Base-by-base conservation (phyloP, 2,113 vertebrate species). In the Tragelaphus strepsiceros region DNA sequence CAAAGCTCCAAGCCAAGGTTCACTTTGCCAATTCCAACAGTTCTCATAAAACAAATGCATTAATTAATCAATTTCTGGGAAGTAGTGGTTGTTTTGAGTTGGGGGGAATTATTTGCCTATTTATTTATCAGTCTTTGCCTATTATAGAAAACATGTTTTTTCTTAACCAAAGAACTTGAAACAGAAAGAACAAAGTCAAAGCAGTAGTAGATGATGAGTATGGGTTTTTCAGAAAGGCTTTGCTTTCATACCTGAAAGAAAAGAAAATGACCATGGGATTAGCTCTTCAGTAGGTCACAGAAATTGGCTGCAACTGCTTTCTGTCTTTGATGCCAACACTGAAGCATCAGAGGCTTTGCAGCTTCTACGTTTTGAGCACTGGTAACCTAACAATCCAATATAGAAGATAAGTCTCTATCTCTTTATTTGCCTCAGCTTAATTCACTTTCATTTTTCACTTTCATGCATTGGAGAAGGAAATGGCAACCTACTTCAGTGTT, bases 241-340 rank as follows among this genome's bases (percentile, higher is more conserved):
- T 93, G 35, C 78, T 96, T 97, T 97, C 43, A 58, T 91, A 93
- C 39, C 59, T 87, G 46, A 49, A 93, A 96, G 71, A 89, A 82
- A 91, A 94, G n/a, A 88, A 71, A 91, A 59, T 28, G 46, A 84
- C 21, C 62, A n/a, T 56, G 54, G 71, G 39, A 88, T 43, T 6
- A 59, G 22, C 32, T 46, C 67, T 95, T 82, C 17, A 28, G 67
- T 32, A 51, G 67, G 80, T 85, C 94, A 91, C 87, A 90, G 87
- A 97, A 81, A 84, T 39, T 12, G n/a, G n/a, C 51, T 26, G 56
- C 43, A 56, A 30, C 51, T 62, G 49, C 28, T 61, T 9, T 59
- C 28, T 82, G 11, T 54, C 90, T 96, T 95, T 96, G 91, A 96
- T 95, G 77, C 13, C 39, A 22, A 7, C 0, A 2, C 16, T 49